These are phyloP conservation scores for Lamprotornis superbus DNA, from an alignment of 2,113 vertebrate species.

Conservation along the genomic window DNA sequence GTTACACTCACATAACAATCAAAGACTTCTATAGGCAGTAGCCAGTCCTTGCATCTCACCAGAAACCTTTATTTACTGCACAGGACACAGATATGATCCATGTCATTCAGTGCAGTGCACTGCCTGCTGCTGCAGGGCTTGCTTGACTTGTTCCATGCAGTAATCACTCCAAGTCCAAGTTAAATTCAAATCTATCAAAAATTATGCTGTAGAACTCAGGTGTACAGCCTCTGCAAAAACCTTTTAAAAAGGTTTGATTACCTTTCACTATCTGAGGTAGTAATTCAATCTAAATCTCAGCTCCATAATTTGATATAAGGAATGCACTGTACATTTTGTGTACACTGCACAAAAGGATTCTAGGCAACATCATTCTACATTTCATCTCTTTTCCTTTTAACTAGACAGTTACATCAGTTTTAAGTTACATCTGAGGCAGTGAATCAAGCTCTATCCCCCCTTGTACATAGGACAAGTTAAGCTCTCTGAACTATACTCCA, in stretches of 20 bases:
- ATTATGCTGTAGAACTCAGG: background rate
- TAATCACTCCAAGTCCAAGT: background rate
- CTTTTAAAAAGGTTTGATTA: background rate
- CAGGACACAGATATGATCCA: background rate
- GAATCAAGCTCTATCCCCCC: background rate
- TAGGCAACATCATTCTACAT: background rate
- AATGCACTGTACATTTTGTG: rapidly evolving
- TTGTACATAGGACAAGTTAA: rapidly evolving
- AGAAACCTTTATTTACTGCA: background rate
- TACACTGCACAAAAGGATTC: background rate
- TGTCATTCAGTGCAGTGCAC: background rate
- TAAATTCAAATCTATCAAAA: background rate
- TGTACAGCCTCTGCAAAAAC: background rate
- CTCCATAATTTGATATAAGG: background rate
- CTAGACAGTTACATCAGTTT: background rate
- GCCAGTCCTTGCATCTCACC: background rate
- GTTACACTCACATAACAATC: background rate
- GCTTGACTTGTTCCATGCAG: background rate
- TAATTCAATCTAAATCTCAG: background rate
- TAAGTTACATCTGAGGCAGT: background rate
- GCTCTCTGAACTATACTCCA: background rate
- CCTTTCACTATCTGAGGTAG: background rate
- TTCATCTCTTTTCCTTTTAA: background rate
- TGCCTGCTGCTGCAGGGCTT: background rate
- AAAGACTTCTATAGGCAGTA: background rate